phyloP scores from a whole-genome alignment of 2,113 vertebrate genomes.

The Bubo blakistoni region DNA sequence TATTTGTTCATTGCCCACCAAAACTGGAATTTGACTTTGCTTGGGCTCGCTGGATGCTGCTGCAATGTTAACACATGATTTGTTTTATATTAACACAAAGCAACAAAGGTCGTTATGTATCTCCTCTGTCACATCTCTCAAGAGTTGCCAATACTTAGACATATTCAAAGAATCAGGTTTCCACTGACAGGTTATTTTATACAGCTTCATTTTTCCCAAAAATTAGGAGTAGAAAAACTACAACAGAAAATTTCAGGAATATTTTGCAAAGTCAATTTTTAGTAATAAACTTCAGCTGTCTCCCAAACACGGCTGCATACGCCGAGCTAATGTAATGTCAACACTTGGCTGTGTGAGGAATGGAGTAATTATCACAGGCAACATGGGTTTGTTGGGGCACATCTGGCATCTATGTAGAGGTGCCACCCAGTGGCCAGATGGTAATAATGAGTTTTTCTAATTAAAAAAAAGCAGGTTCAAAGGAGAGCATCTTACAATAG shows the following conservation, averaged over 20 bases:
- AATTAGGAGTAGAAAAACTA: neutral
- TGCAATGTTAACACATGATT: neutral
- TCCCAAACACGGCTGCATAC: neutral
- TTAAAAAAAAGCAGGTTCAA: accelerated
- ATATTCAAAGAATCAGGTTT: neutral
- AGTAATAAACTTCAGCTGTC: neutral
- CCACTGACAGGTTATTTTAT: neutral
- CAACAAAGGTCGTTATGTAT: neutral
- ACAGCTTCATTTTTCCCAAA: neutral
- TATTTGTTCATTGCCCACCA: neutral
- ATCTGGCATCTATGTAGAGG: neutral
- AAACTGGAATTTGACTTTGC: neutral
- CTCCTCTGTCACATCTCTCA: neutral
- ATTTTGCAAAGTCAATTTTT: neutral
- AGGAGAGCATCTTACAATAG: neutral
- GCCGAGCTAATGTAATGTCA: neutral
- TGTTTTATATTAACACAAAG: neutral
- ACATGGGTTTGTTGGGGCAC: neutral
- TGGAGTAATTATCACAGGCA: neutral
- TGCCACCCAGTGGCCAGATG: constrained; percentile 59
- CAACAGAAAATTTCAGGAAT: neutral
- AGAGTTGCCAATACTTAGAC: neutral
- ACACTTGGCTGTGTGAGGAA: neutral
- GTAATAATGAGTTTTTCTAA: neutral
- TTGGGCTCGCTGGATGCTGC: neutral